Conservation (phyloP, 2,797 vertebrate genomes). For the Cygnus olor region DNA sequence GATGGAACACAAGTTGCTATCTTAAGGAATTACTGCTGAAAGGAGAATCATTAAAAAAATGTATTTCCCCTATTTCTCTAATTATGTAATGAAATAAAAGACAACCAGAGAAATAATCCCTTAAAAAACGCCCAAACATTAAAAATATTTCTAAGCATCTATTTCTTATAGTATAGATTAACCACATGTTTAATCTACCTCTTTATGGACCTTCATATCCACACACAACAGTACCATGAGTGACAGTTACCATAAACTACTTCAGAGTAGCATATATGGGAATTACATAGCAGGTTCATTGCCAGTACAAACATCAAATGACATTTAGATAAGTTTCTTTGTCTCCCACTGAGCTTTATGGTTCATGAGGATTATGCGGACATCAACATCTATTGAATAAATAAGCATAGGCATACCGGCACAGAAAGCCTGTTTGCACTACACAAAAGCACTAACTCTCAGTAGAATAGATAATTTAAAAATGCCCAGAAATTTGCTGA, state of each 20-base stretch:
- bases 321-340: not conserved
- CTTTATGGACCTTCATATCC: conserved; percentile 8
- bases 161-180: conserved; percentile 41
- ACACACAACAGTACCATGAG: conserved; percentile 30
- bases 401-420: conserved; percentile 40
- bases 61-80: conserved; percentile 48
- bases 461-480: not conserved
- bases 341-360: conserved; percentile 46
- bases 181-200: conserved; percentile 6
- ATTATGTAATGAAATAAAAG: not conserved
- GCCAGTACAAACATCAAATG: not conserved
- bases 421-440: not conserved
- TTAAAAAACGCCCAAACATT: conserved; percentile 42
- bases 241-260: conserved; percentile 6
- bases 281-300: not conserved
- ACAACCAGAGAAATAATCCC: conserved; percentile 39
- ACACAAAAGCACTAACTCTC: conserved; percentile 14
- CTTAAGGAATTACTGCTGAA: conserved; percentile 30
- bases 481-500: conserved; percentile 37
- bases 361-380: conserved; percentile 47
- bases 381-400: conserved; percentile 35
- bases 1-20: conserved; percentile 28
- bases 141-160: conserved; percentile 37
- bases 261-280: not conserved
- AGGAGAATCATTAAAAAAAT: conserved; percentile 22